Evolutionary conservation across 2,888 invertebrate genomes (phyloP).

Genomic region (Archips xylosteana): DNA sequence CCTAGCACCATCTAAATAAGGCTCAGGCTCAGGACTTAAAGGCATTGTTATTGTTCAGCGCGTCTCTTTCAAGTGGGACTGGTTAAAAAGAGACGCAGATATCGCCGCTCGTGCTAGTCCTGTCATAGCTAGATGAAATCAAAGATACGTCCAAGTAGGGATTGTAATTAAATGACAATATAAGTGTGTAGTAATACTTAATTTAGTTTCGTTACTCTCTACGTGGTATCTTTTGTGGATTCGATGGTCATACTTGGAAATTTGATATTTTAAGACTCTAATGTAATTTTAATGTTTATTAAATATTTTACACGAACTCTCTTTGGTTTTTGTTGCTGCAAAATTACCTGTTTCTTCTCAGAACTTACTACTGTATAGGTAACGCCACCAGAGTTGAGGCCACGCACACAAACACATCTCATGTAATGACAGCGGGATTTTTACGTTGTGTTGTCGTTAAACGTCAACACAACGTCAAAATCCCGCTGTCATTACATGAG

Average conservation of each 20-base stretch:
- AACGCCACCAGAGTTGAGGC: too few relatives aligned
- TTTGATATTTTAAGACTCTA: conserved; percentile 19
- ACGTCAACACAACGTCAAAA: too few relatives aligned
- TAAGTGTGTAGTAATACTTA: conserved; percentile 58
- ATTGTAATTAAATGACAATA: conserved; percentile 78
- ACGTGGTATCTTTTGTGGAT: conserved; percentile 22
- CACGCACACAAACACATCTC: too few relatives aligned
- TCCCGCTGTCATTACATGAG: too few relatives aligned
- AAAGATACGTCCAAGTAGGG: conserved; percentile 74
- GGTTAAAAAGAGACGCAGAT: neutral
- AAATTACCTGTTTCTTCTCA: neutral
- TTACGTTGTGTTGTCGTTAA: too few relatives aligned
- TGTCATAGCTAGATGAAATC: conserved; percentile 77
- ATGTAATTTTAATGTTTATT: conserved; percentile 33
- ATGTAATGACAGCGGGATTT: too few relatives aligned
- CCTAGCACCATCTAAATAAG: too few relatives aligned
- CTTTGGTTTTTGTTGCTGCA: neutral
- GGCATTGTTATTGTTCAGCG: neutral
- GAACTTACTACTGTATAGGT: too few relatives aligned
- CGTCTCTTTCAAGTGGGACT: neutral
- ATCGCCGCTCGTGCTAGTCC: conserved; percentile 31
- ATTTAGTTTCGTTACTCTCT: conserved; percentile 34
- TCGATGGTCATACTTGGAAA: conserved; percentile 25
- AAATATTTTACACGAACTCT: conserved; percentile 34
- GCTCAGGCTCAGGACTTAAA: neutral